These are phyloP conservation scores for Chiloscyllium plagiosum DNA, from an alignment of 2,113 vertebrate species.

Conservation along the genomic window DNA sequence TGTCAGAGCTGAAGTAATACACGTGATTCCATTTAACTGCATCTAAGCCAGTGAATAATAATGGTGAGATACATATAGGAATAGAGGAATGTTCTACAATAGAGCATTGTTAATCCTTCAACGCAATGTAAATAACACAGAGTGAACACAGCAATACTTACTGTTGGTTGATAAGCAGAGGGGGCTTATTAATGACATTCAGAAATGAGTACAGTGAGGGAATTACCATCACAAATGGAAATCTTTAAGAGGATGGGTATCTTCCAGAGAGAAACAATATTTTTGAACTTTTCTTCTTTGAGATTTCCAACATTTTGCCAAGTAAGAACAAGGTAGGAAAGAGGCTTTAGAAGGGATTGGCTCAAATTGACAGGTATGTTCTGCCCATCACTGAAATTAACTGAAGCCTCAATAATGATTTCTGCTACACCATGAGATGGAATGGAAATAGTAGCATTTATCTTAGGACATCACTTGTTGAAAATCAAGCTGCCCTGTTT, in stretches of 20 bases:
- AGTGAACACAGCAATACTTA: background rate
- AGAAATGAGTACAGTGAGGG: background rate
- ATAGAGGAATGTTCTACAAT: too few species aligned
- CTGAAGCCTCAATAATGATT: background rate
- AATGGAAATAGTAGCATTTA: background rate
- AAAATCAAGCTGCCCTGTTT: background rate
- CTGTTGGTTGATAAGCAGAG: too few species aligned
- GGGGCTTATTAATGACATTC: background rate
- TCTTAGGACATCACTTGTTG: background rate
- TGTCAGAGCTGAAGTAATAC: too few species aligned
- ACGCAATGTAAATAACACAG: background rate
- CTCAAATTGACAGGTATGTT: background rate
- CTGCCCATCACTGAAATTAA: background rate
- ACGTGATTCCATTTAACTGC: too few species aligned
- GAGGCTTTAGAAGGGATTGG: background rate
- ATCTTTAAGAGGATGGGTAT: background rate
- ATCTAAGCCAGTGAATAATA: too few species aligned
- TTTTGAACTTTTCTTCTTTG: background rate
- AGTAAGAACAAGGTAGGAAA: background rate
- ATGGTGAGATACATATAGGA: too few species aligned
- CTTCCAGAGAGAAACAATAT: background rate
- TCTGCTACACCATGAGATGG: background rate
- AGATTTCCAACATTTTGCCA: background rate
- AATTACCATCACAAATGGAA: background rate
- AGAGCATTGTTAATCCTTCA: background rate